Conservation (phyloP, 2,113 vertebrate species). For the Epinephelus moara region DNA sequence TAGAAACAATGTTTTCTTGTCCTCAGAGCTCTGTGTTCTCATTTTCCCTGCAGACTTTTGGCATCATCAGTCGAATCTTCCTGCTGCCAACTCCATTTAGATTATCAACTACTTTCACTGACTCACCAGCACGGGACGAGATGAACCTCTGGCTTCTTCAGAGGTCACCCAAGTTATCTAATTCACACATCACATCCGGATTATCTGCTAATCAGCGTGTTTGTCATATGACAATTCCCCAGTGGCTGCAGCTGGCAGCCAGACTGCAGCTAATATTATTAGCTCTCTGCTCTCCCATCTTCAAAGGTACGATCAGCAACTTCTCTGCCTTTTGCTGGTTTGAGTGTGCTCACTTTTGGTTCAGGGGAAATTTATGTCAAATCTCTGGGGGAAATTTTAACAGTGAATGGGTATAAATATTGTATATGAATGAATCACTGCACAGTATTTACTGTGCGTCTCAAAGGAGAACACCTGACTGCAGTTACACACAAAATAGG, state of each 20-base stretch:
- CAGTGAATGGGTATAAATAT: not conserved
- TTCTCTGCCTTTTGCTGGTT: not conserved
- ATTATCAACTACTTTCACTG: constrained; percentile 12
- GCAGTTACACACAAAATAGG: constrained; percentile 4
- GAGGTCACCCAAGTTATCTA: constrained; percentile 7
- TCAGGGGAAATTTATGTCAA: too few relatives aligned
- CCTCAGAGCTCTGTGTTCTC: not conserved
- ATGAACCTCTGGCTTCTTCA: constrained; percentile 17
- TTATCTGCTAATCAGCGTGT: not conserved
- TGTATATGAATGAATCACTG: not conserved
- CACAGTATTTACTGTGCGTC: not conserved
- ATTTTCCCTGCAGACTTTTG: constrained; percentile 19
- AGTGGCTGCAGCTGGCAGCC: not conserved
- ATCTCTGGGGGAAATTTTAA: not conserved
- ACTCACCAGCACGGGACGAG: not conserved
- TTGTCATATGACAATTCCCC: constrained; percentile 27
- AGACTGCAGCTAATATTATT: constrained; percentile 33
- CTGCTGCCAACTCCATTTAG: not conserved
- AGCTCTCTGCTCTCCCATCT: not conserved
- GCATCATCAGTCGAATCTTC: constrained; percentile 3
- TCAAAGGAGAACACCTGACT: not conserved
- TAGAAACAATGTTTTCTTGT: constrained; percentile 3
- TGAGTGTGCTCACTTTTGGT: not conserved
- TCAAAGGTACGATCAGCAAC: not conserved
- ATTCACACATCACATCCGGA: constrained; percentile 39